Conservation (phyloP, 2,888 invertebrate species). For the Sinotaia quadrata region DNA sequence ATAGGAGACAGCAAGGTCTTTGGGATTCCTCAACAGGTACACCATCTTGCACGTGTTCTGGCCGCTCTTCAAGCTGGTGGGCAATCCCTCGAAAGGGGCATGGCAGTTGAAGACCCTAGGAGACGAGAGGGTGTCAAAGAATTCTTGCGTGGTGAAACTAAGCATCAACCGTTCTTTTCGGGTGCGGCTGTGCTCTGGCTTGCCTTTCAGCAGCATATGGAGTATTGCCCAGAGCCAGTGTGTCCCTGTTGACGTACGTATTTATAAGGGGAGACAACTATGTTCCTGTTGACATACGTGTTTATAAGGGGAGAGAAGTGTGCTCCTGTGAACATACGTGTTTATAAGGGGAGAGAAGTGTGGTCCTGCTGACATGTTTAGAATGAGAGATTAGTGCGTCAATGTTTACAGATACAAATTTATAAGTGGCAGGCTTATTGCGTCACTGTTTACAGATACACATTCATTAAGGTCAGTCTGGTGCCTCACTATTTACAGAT, state of each 20-base stretch:
- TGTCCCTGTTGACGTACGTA: slow-evolving; percentile 29
- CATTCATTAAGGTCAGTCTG: too few relatives aligned
- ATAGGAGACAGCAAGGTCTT: slow-evolving; percentile 39
- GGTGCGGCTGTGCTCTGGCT: slow-evolving; percentile 16
- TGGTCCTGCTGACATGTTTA: too few relatives aligned
- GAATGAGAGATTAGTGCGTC: too few relatives aligned
- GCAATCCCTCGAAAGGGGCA: slow-evolving; percentile 22
- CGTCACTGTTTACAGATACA: too few relatives aligned
- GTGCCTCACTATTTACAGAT: too few relatives aligned
- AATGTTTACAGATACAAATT: too few relatives aligned
- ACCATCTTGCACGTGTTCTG: slow-evolving; percentile 33
- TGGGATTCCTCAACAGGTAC: slow-evolving; percentile 37
- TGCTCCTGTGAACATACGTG: too few relatives aligned
- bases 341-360: too few relatives aligned
- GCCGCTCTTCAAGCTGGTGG: slow-evolving; percentile 12
- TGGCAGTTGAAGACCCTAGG: slow-evolving; percentile 38
- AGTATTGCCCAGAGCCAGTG: slow-evolving; percentile 42
- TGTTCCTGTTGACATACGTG: too few relatives aligned
- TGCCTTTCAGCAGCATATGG: slow-evolving; percentile 30
- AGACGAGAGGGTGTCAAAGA: slow-evolving; percentile 22
- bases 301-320: too few relatives aligned
- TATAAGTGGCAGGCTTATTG: too few relatives aligned
- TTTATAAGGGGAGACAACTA: background rate
- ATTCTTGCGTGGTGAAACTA: slow-evolving; percentile 27
- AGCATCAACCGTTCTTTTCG: slow-evolving; percentile 29